phyloP scores from a whole-genome alignment of 2,797 vertebrate genomes.

The Hozukius guyotensis region DNA sequence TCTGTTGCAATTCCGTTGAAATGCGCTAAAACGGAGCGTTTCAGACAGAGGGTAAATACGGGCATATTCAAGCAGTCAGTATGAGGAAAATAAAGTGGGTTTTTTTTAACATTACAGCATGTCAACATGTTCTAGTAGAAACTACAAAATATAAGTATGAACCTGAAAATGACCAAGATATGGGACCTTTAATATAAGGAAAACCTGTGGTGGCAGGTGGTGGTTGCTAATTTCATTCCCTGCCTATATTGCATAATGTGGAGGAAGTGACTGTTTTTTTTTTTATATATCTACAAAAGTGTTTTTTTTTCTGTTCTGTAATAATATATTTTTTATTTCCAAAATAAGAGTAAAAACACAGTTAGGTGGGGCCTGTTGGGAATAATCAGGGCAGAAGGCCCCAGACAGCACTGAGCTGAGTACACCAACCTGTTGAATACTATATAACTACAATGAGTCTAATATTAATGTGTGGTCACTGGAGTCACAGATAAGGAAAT shows the following conservation, averaged over 20 bases:
- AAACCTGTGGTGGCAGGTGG: too few relatives aligned
- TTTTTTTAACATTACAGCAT: too few relatives aligned
- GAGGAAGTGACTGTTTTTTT: constrained; percentile 12
- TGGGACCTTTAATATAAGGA: too few relatives aligned
- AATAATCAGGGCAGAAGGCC: constrained; percentile 52
- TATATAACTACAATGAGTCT: background rate
- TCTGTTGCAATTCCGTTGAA: too few relatives aligned
- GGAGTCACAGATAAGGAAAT: background rate
- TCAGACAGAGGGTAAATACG: too few relatives aligned
- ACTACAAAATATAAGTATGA: too few relatives aligned
- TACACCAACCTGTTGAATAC: constrained; percentile 62
- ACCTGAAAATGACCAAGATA: too few relatives aligned
- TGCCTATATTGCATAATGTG: constrained; percentile 12
- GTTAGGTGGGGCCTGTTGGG: constrained; percentile 58
- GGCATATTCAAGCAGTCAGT: too few relatives aligned
- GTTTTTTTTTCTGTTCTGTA: constrained; percentile 5
- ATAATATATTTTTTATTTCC: constrained; percentile 9
- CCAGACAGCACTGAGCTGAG: constrained; percentile 19
- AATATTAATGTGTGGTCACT: background rate
- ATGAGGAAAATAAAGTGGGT: too few relatives aligned
- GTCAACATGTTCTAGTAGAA: too few relatives aligned
- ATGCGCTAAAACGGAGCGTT: too few relatives aligned
- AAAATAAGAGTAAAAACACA: constrained; percentile 40
- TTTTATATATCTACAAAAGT: background rate
- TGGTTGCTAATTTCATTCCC: too few relatives aligned